phyloP scores from a whole-genome alignment of 2,888 invertebrate genomes.

The Teleogryllus oceanicus region DNA sequence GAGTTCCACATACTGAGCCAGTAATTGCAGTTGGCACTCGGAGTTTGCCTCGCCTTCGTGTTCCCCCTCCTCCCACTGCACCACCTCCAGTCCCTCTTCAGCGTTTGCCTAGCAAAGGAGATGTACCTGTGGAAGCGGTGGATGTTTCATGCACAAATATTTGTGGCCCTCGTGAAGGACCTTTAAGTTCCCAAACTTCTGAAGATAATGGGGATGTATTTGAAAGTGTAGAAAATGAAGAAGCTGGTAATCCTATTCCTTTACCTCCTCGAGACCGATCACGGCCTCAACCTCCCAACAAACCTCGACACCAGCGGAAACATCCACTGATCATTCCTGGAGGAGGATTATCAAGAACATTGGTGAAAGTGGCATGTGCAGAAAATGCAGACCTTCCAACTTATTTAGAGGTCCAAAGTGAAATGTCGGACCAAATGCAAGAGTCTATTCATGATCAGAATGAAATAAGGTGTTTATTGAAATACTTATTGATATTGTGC shows the following conservation, averaged over 20 bases:
- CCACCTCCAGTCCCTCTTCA: slow-evolving; percentile 19
- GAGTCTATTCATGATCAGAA: neutral
- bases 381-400: slow-evolving; percentile 19
- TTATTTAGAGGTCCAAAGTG: neutral
- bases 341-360: slow-evolving; percentile 36
- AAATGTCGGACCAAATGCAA: neutral
- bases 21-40: slow-evolving; percentile 22
- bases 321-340: slow-evolving; percentile 75
- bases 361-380: slow-evolving; percentile 36
- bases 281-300: slow-evolving; percentile 59
- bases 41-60: slow-evolving; percentile 35
- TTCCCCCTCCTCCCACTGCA: slow-evolving; percentile 38
- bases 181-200: neutral
- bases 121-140: neutral
- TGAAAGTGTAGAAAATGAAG: slow-evolving; percentile 22
- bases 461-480: neutral
- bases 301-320: slow-evolving; percentile 73
- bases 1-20: slow-evolving; percentile 31
- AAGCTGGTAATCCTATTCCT: slow-evolving; percentile 63
- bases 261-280: slow-evolving; percentile 73
- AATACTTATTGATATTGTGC: neutral
- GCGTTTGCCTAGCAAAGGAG: neutral
- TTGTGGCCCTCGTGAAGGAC: neutral
- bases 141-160: neutral
- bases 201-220: slow-evolving; percentile 23